Conservation (phyloP, 2,888 invertebrate genomes). For the Acleris holmiana region DNA sequence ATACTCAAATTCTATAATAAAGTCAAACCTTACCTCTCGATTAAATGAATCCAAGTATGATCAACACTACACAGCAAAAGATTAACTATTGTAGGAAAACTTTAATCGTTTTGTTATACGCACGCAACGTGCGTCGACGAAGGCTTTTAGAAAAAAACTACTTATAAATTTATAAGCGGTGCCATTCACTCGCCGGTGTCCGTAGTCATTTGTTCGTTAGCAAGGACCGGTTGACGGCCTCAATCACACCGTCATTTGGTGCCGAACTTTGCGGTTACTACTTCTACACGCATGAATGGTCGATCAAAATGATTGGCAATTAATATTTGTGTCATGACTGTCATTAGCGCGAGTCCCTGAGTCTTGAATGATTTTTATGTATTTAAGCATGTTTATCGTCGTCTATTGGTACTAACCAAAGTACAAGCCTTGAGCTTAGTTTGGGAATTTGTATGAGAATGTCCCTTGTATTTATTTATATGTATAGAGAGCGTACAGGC, state of each 20-base stretch:
- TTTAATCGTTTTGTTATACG: constrained; percentile 11
- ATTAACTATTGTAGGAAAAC: constrained; percentile 13
- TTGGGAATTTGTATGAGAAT: too few species aligned
- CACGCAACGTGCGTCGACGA: constrained; percentile 44
- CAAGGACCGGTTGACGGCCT: constrained; percentile 18
- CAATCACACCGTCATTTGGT: constrained; percentile 11
- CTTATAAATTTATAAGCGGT: constrained; percentile 38
- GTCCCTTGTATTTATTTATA: too few species aligned
- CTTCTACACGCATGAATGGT: background rate
- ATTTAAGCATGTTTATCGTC: too few species aligned
- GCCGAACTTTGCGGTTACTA: background rate
- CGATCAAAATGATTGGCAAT: too few species aligned
- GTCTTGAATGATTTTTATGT: too few species aligned
- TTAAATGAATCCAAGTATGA: constrained; percentile 15
- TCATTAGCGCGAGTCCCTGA: too few species aligned
- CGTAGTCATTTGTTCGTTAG: constrained; percentile 6
- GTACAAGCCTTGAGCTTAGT: too few species aligned
- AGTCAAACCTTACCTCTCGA: constrained; percentile 14
- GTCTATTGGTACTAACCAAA: too few species aligned
- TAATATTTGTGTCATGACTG: too few species aligned
- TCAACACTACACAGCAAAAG: constrained; percentile 21
- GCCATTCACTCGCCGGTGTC: constrained; percentile 43
- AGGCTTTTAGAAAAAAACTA: constrained; percentile 49
- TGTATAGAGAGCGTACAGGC: too few species aligned
- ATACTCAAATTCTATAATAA: background rate